Evolutionary conservation across 2,113 vertebrate species (phyloP).

Genomic region (Bos javanicus): DNA sequence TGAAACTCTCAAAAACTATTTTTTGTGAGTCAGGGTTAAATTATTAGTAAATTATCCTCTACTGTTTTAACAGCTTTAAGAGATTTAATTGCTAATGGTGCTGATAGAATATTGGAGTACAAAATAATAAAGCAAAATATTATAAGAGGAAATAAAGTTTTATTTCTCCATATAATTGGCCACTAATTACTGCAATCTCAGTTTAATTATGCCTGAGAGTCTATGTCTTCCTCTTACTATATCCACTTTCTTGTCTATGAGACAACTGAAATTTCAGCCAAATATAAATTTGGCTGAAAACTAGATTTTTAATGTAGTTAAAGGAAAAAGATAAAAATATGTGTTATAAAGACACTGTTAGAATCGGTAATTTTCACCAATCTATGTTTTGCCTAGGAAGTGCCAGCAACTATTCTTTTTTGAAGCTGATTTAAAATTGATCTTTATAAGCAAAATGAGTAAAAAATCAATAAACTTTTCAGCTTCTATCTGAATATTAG

Average conservation of each 20-base stretch:
- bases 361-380: neutral
- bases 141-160: neutral
- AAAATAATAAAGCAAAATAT: neutral
- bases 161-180: neutral
- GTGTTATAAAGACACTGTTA: neutral
- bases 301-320: neutral
- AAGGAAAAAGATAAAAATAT: neutral
- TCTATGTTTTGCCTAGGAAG: neutral
- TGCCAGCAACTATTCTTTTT: neutral
- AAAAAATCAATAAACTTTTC: neutral
- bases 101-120: neutral
- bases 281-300: neutral
- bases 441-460: neutral
- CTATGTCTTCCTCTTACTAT: neutral
- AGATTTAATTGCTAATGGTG: neutral
- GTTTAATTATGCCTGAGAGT: neutral
- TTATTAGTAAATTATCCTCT: neutral
- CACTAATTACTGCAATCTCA: neutral
- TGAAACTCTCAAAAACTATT: neutral
- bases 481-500: neutral
- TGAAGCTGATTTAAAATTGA: neutral
- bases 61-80: neutral
- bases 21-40: neutral
- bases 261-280: neutral
- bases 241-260: neutral